A percentile compares a stretch with the other conserved stretches of the same genome.
phyloP scores from a whole-genome alignment of 2,113 vertebrate genomes.

The Etheostoma cragini region DNA sequence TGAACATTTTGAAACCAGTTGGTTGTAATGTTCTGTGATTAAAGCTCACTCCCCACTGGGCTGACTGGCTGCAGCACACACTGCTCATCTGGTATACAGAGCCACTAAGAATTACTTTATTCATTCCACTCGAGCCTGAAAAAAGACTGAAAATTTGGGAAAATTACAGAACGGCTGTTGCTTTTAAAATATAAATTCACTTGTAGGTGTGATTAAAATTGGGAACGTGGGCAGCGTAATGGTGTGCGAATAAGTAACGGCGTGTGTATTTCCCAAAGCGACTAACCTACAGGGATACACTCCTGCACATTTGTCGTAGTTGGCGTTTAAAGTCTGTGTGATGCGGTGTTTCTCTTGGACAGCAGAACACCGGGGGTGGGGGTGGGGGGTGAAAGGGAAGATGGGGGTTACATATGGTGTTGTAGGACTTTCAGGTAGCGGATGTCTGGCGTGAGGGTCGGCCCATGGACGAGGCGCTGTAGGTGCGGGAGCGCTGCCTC shows the following conservation, averaged over 20 bases:
- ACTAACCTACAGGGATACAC: not conserved
- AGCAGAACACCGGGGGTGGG: conserved; percentile 1
- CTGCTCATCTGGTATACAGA: conserved; percentile 24
- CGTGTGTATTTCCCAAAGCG: not conserved
- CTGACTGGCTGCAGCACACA: not conserved
- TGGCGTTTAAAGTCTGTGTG: conserved; percentile 17
- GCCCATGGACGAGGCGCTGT: conserved; percentile 92
- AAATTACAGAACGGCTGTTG: conserved; percentile 20
- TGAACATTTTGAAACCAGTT: conserved; percentile 4
- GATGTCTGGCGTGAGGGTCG: conserved; percentile 88
- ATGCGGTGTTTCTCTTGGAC: conserved; percentile 34
- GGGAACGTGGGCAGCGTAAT: not conserved
- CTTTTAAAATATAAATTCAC: conserved; percentile 45
- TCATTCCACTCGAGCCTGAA: conserved; percentile 25
- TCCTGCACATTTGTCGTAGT: conserved; percentile 10
- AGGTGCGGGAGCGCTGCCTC: conserved; percentile 93
- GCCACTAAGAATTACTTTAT: conserved; percentile 28
- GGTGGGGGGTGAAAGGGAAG: not conserved
- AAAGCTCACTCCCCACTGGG: not conserved
- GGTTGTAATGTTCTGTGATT: not conserved
- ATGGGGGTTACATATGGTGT: not conserved
- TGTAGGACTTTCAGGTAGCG: conserved; percentile 74
- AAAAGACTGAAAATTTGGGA: conserved; percentile 24
- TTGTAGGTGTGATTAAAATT: conserved; percentile 22
- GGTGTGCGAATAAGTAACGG: conserved; percentile 24